Percentiles rank a stretch among this genome's conserved stretches.
phyloP scores from a whole-genome alignment of 1,140 invertebrate genomes.

The Drosophila ironensis region DNA sequence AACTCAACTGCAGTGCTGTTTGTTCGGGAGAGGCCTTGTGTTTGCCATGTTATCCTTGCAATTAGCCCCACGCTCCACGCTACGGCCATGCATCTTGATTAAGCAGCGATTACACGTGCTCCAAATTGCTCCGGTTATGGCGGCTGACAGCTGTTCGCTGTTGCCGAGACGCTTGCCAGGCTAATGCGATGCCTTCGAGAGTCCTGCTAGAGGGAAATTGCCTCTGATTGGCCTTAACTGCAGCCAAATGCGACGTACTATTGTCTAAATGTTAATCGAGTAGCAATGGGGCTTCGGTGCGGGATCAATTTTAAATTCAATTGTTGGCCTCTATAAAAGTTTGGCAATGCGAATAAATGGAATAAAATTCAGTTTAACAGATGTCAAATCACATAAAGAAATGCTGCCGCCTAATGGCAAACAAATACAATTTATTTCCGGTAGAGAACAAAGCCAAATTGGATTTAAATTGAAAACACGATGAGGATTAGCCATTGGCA shows the following conservation, averaged over 20 bases:
- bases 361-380: conserved; percentile 40
- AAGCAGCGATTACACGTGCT: conserved; percentile 45
- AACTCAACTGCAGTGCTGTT: conserved; percentile 29
- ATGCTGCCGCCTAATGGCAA: conserved; percentile 24
- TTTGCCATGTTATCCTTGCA: conserved; percentile 35
- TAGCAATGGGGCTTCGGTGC: conserved; percentile 2
- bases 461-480: conserved; percentile 31
- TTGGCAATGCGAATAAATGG: conserved; percentile 17
- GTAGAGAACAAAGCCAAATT: conserved; percentile 38
- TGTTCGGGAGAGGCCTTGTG: conserved; percentile 1
- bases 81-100: conserved; percentile 44
- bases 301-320: conserved; percentile 26
- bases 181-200: not conserved
- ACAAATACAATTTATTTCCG: conserved; percentile 43
- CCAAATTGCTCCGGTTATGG: conserved; percentile 7
- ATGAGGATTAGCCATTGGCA: conserved; percentile 23
- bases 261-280: conserved; percentile 5
- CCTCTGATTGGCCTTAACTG: conserved; percentile 9
- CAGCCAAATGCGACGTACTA: not conserved
- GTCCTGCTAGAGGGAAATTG: not conserved
- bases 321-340: conserved; percentile 16
- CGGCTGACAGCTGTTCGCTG: conserved; percentile 30
- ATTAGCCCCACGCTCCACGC: conserved; percentile 38
- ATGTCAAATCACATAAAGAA: conserved; percentile 48
- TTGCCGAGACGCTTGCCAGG: conserved; percentile 4